These are phyloP conservation scores for Peromyscus melanophrys DNA, from an alignment of 2,797 vertebrate species.

Conservation along the genomic window DNA sequence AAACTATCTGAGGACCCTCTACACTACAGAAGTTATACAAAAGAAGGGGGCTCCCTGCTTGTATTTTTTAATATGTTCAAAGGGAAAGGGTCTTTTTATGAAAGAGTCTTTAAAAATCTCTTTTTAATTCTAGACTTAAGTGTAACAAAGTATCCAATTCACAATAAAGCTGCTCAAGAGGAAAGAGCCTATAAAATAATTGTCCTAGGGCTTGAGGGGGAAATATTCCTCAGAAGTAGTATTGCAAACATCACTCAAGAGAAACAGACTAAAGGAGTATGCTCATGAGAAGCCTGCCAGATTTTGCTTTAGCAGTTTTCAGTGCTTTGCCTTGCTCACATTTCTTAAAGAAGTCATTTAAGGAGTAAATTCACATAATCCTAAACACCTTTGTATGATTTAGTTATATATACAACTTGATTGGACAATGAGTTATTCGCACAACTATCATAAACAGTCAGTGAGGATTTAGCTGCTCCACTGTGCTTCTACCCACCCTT, in stretches of 20 bases:
- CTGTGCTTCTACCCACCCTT: neutral
- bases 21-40: neutral
- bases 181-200: slow-evolving; percentile 1
- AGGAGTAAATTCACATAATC: slow-evolving; percentile 24
- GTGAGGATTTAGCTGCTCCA: neutral
- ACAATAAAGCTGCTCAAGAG: neutral
- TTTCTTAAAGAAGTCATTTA: slow-evolving; percentile 40
- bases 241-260: neutral
- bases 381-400: neutral
- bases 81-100: neutral
- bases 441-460: neutral
- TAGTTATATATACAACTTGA: neutral
- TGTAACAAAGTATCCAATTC: neutral
- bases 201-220: neutral
- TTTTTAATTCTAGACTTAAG: neutral
- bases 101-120: neutral
- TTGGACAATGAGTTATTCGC: neutral
- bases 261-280: neutral
- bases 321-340: neutral
- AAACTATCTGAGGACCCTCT: neutral
- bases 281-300: neutral
- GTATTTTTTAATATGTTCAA: neutral
- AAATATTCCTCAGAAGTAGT: neutral
- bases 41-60: neutral
- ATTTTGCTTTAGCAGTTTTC: slow-evolving; percentile 4